Evolutionary conservation across 2,113 vertebrate genomes (phyloP), one percentile per base, ranked within the genome.

Genomic region (Plecotus auritus): DNA sequence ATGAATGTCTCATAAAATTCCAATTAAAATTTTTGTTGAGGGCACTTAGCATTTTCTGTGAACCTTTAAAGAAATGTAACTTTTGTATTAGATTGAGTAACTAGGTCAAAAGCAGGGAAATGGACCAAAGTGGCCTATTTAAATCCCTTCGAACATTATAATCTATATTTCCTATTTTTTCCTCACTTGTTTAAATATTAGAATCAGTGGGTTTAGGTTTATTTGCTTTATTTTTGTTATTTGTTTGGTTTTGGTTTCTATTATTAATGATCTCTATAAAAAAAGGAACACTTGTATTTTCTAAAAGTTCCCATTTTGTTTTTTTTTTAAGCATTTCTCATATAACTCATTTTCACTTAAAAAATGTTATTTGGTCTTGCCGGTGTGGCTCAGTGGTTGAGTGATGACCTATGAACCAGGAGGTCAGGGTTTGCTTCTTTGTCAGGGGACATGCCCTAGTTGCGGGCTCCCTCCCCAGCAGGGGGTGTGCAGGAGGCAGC

Each of bases 291-390:
- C n/a, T 40, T 77, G 2, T 88, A 32, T 90, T 95, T 67, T 74
- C 64, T 67, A 40, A 66, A 32, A 49, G 45, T 20, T 49, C 30
- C 28, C 37, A 56, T 69, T 82, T 87, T 2, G 28, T 32, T 14
- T 22, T 28, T 28, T 90, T 85, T 82, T 35, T 13, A 11, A 32
- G 26, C 59, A 85, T 76, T 56, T 73, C 30, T 83, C 59, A 69
- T 59, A 49, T 35, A 72, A 81, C 54, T 88, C 7, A 94, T 90
- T 94, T 95, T 56, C 23, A 91, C 10, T 87, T 90, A 40, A 96
- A 83, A 95, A 83, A 28, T 61, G 59, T 61, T 61, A 61, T 61
- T 61, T 61, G 56, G 56, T 23, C 56, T 26, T 26, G 23, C 23
- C 5, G 56, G 56, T 61, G 23, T 61, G 10, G 23, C 56, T 61